Percentiles rank a stretch among this genome's conserved stretches.
These are phyloP conservation scores for Diorhabda carinulata DNA, from an alignment of 1,140 invertebrate genomes.

Conservation along the genomic window DNA sequence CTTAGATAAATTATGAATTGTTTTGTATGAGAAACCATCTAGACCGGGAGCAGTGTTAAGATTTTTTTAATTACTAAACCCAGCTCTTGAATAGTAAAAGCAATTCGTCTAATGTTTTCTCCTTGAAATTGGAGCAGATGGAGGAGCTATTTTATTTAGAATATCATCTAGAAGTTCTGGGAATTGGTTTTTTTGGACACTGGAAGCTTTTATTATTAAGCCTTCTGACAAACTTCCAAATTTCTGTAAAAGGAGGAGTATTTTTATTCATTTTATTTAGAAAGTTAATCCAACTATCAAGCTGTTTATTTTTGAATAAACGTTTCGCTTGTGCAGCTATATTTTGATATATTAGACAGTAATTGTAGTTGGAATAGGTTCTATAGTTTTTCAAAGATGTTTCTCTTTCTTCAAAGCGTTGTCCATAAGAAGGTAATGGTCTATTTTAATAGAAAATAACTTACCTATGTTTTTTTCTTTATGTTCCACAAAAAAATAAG, in stretches of 20 bases:
- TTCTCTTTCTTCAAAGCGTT: background rate
- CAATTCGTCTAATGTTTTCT: too few species aligned
- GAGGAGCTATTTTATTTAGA: too few species aligned
- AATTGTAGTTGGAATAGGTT: background rate
- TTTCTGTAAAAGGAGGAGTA: background rate
- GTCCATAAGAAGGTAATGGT: background rate
- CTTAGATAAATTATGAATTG: too few species aligned
- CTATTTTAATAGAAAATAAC: slow-evolving; percentile 1
- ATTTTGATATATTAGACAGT: background rate
- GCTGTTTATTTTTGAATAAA: background rate
- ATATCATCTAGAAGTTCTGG: too few species aligned
- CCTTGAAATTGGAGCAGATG: too few species aligned
- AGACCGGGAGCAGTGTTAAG: too few species aligned
- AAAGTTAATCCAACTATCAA: background rate
- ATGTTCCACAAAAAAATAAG: slow-evolving; percentile 6
- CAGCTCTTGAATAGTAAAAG: too few species aligned
- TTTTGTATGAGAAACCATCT: too few species aligned
- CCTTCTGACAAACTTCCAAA: too few species aligned
- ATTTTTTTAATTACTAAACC: too few species aligned
- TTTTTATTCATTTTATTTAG: background rate
- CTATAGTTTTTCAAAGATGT: background rate
- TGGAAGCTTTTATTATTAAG: too few species aligned
- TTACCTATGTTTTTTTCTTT: background rate
- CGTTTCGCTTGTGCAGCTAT: background rate
- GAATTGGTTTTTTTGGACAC: too few species aligned